Evolutionary conservation across 2,797 vertebrate genomes (phyloP), one percentile per base, ranked within the genome.

Genomic region (Anas bahamensis): DNA sequence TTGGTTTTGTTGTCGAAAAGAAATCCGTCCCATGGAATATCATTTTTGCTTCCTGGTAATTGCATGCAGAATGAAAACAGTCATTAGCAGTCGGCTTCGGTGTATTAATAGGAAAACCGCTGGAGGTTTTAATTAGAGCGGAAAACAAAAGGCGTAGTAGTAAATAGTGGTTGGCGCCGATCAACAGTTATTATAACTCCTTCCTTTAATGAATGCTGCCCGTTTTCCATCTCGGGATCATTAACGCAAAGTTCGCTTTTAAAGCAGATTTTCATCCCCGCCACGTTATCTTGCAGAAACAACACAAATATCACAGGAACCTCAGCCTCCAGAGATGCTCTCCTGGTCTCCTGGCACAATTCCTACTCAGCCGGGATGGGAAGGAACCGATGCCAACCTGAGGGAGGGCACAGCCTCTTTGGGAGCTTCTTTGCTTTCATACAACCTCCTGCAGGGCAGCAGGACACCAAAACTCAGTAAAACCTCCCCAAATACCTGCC

Each of bases 21-120:
- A 68, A 74, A 65, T 7, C 1, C 1, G 2, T 28, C 24, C 6
- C 13, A 14, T 1, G 26, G 57, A 10, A 14, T 6, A 41, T 17
- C 13, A 5, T 65, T 75, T 79, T 61, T 68, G 39, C 50, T 72
- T 72, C 41, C 13, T 19, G 29, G 15, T 41, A 52, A 17, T 15
- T 76, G 64, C 33, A 23, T 35, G 56, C 18, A 8, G 73, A 74
- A 48, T 12, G 26, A 60, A 73, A 4, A 16, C 46, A 81, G 59
- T 63, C 42, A 37, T 42, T 53, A 73, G 66, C 17, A 4, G 44
- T 26, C 4, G 6, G 61, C 17, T 16, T 60, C 10, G 56, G 31
- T 56, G 22, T 52, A 61, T 76, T 29, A 56, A 37, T 50, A 53
- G n/a, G 57, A 71, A 64, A 64, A 60, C 19, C 5, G 17, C 10